Base-by-base conservation (phyloP, 2,113 vertebrate genomes). In the Eublepharis macularius region DNA sequence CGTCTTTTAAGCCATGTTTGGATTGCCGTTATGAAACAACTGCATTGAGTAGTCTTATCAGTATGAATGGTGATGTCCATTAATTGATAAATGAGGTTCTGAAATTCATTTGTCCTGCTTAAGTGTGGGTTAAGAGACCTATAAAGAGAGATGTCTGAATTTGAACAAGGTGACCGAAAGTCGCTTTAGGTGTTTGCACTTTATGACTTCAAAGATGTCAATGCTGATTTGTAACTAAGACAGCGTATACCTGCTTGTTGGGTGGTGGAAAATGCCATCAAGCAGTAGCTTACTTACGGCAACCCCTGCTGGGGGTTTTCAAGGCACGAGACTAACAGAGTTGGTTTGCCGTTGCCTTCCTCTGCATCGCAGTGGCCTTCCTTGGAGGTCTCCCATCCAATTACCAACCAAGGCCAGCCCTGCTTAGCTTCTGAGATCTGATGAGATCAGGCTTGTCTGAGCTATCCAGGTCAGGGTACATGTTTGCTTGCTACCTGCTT, bases 1-100 rank as follows among this genome's bases (percentile, higher is more conserved):
- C 81, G 72, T n/a, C n/a, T 19, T 9, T 65, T 76, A 41, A 83
- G 63, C 4, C 0, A 0, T 74, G 4, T 72, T 51, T 91, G 80
- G 76, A 83, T 82, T 51, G 0, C 65, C 76, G 92, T 86, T 5
- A 63, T 89, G 81, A 74, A 1, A 2, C 87, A 70, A 77, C 11
- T 85, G 69, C 17, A 88, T 75, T 83, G 29, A 85, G 41, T 86
- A 85, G 66, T 84, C 13, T 36, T 87, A 26, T 49, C 91, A 84
- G 94, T n/a, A 39, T 63, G 11, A 43, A 6, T 2, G 32, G 66
- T 32, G 63, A 16, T 29, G 43, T 65, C 57, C 11, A 63, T 26
- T 79, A 29, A 3, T 36, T 29, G 10, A 12, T 78, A 24, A 39
- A 80, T 34, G 26, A 45, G 12, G 14, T 24, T 45, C 41, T 66